These are phyloP conservation scores for Harmothoe impar DNA, from an alignment of 2,888 invertebrate genomes.

Conservation along the genomic window DNA sequence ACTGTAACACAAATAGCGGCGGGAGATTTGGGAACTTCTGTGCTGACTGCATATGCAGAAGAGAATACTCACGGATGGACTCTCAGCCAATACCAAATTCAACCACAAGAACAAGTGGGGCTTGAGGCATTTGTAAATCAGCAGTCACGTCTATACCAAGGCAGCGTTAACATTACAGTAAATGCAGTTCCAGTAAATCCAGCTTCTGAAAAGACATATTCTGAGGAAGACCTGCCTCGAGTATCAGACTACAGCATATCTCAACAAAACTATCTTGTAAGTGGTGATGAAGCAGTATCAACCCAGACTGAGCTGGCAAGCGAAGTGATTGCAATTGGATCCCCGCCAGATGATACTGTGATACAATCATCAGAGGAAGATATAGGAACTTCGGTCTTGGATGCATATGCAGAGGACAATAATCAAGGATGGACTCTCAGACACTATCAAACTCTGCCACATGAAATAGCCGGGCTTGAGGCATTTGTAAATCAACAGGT, in stretches of 20 bases:
- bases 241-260: too few relatives aligned
- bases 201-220: too few relatives aligned
- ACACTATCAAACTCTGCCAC: background rate
- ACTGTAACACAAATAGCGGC: too few relatives aligned
- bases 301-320: too few relatives aligned
- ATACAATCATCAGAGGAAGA: background rate
- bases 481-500: constrained; percentile 30
- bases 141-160: background rate
- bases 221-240: too few relatives aligned
- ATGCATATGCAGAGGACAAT: background rate
- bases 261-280: too few relatives aligned
- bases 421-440: background rate
- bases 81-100: background rate
- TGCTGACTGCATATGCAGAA: background rate
- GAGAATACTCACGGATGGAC: background rate
- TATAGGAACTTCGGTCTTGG: background rate
- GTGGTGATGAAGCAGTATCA: too few relatives aligned
- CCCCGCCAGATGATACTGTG: too few relatives aligned
- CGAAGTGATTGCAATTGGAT: too few relatives aligned
- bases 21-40: too few relatives aligned
- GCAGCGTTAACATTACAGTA: too few relatives aligned
- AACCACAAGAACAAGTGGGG: background rate
- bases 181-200: too few relatives aligned
- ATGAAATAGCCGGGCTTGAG: background rate
- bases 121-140: constrained; percentile 43